Evolutionary conservation across 1,140 invertebrate species (phyloP).

Genomic region (Plectus sambesii): DNA sequence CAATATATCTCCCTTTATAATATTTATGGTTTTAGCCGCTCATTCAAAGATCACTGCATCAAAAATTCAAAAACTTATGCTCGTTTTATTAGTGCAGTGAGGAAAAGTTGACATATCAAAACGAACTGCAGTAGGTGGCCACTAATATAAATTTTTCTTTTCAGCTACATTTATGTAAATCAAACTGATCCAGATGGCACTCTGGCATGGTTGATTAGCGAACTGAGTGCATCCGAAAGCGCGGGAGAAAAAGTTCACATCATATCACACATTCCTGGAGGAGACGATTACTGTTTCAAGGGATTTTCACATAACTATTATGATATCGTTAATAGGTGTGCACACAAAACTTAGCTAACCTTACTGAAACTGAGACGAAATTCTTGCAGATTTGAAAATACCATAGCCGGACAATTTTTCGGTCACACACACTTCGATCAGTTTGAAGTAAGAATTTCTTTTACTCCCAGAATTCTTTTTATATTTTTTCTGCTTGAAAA

Average conservation of each 20-base stretch:
- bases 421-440: conserved; percentile 88
- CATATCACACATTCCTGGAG: conserved; percentile 90
- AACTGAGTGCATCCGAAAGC: conserved; percentile 79
- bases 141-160: no score
- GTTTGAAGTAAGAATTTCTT: conserved; percentile 79
- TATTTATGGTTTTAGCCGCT: no score
- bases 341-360: no score
- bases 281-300: conserved; percentile 56
- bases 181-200: conserved; percentile 85
- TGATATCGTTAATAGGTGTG: conserved; percentile 50
- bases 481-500: no score
- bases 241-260: conserved; percentile 89
- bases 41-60: no score
- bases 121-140: no score
- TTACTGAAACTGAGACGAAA: no score
- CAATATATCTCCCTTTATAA: neutral
- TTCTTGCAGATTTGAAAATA: conserved; percentile 77
- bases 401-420: conserved; percentile 79
- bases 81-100: no score
- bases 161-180: conserved; percentile 87
- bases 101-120: no score
- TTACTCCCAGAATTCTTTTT: no score
- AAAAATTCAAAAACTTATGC: no score
- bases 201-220: conserved; percentile 83
- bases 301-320: conserved; percentile 51